Conservation (phyloP, 2,113 vertebrate genomes). For the Microtus oregoni region DNA sequence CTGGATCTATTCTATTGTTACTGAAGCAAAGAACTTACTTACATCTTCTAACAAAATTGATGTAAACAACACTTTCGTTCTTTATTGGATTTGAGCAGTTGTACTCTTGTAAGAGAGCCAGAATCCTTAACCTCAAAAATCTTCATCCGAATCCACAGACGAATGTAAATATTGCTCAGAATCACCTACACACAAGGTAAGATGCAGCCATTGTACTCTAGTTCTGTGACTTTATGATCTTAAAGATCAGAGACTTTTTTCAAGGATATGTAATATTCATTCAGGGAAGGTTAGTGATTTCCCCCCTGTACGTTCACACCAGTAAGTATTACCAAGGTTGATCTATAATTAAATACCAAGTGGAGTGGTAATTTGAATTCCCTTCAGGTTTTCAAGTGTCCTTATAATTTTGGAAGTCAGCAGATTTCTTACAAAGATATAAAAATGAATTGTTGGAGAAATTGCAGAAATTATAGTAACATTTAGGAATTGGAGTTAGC, state of each 20-base stretch:
- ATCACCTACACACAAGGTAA: background rate
- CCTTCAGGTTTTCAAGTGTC: slow-evolving; percentile 43
- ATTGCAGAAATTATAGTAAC: slow-evolving; percentile 50
- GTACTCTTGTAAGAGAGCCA: background rate
- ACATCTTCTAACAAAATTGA: slow-evolving; percentile 23
- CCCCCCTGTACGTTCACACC: background rate
- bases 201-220: background rate
- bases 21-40: background rate
- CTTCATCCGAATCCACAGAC: background rate
- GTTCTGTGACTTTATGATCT: background rate
- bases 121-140: background rate
- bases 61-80: background rate
- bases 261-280: background rate
- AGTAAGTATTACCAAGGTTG: slow-evolving; percentile 23
- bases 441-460: slow-evolving; percentile 2
- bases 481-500: slow-evolving; percentile 15
- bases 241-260: slow-evolving; percentile 45
- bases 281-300: slow-evolving; percentile 50
- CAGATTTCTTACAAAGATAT: slow-evolving; percentile 19
- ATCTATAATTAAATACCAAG: slow-evolving; percentile 48
- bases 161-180: slow-evolving; percentile 53
- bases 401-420: slow-evolving; percentile 57
- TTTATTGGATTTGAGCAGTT: background rate
- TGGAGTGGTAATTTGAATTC: slow-evolving; percentile 21
- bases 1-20: background rate